Evolutionary conservation across 2,113 vertebrate genomes (phyloP).

Genomic region (Desmodus rotundus): DNA sequence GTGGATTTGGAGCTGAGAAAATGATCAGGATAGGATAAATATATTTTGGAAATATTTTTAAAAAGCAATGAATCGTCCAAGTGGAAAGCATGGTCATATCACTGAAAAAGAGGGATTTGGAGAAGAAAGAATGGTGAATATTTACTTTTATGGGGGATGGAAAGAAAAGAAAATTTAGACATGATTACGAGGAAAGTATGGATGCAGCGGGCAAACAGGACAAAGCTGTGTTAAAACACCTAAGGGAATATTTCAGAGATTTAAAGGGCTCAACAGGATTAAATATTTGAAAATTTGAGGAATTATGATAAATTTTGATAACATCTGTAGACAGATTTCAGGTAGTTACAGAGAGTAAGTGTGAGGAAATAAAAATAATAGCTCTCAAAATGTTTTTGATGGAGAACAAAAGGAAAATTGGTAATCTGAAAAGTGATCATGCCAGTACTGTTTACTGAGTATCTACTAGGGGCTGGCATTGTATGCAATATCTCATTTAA

Average conservation of each 20-base stretch:
- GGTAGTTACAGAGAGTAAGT: neutral
- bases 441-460: neutral
- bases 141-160: neutral
- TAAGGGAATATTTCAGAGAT: neutral
- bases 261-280: neutral
- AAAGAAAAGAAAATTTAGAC: neutral
- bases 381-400: neutral
- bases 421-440: neutral
- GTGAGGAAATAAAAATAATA: neutral
- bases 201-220: neutral
- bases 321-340: neutral
- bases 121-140: neutral
- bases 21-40: neutral
- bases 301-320: neutral
- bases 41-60: neutral
- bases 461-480: accelerated
- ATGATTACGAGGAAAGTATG: accelerated
- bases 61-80: neutral
- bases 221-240: neutral
- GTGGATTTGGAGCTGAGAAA: neutral
- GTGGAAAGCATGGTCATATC: neutral
- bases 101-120: neutral
- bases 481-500: neutral
- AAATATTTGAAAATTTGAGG: neutral
- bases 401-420: neutral